phyloP scores from a whole-genome alignment of 2,797 vertebrate species.

The Perdix hodgsoniae region DNA sequence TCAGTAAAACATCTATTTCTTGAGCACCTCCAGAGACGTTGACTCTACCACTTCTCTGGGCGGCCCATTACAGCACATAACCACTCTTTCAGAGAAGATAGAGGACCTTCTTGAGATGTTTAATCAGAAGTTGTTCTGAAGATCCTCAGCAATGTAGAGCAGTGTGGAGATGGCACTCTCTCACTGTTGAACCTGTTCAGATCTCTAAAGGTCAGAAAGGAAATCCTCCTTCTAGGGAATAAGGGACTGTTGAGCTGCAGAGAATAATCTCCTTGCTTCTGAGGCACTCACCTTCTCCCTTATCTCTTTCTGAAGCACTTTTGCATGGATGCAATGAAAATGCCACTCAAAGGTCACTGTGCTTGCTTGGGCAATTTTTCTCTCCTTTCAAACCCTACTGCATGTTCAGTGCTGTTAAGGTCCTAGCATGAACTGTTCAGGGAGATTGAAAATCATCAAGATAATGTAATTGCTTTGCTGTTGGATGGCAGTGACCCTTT shows the following conservation, averaged over 20 bases:
- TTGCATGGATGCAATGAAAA: not conserved
- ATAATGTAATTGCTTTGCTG: not conserved
- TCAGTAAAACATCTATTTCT: no score
- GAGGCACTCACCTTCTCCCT: not conserved
- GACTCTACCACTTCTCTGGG: no score
- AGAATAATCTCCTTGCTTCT: not conserved
- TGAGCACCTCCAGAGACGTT: no score
- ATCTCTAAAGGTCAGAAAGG: not conserved
- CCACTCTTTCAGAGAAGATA: not conserved
- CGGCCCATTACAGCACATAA: no score
- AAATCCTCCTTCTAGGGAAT: not conserved
- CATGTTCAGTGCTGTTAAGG: not conserved
- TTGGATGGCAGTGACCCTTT: rapidly evolving
- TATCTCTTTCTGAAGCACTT: not conserved
- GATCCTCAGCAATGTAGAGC: not conserved
- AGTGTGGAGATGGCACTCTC: not conserved
- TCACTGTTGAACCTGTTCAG: not conserved
- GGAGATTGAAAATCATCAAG: not conserved
- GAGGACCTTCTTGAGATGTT: not conserved
- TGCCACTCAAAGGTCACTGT: not conserved
- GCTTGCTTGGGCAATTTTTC: not conserved
- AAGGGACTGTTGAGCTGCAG: not conserved
- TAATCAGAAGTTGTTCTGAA: not conserved
- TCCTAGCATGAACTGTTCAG: not conserved
- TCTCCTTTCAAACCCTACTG: not conserved